Conservation (phyloP, 2,113 vertebrate species). For the Ptyas mucosa region DNA sequence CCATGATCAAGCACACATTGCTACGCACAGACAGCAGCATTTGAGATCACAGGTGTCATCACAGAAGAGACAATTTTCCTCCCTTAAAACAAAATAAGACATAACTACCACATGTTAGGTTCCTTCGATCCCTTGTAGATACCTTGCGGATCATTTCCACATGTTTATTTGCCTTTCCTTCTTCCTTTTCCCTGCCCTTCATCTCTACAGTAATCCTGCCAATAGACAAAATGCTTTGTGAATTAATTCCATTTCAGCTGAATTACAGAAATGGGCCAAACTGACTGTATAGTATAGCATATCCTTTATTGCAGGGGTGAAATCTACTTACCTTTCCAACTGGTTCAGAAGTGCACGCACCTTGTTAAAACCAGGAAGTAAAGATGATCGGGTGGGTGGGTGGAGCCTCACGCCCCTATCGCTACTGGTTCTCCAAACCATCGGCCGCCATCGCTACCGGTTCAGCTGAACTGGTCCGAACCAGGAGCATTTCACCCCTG, state of each 20-base stretch:
- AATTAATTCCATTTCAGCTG: background rate
- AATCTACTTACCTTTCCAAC: no score
- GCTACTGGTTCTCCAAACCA: no score
- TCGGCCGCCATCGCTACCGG: no score
- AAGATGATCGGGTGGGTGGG: no score
- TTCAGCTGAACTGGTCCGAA: no score
- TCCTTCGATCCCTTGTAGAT: background rate
- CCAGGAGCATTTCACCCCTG: no score
- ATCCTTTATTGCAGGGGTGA: no score
- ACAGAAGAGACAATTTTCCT: background rate
- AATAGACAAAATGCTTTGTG: background rate
- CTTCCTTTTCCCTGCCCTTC: background rate
- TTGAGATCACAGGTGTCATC: background rate
- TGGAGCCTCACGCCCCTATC: no score
- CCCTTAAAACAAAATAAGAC: background rate
- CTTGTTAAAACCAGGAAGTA: no score
- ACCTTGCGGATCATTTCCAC: background rate
- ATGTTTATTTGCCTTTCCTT: background rate
- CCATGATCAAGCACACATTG: background rate
- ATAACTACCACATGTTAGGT: background rate
- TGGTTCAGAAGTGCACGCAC: no score
- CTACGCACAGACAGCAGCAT: background rate
- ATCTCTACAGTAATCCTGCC: background rate
- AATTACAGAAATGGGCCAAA: background rate
- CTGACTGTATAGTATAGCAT: background rate